Base-by-base conservation (phyloP, 2,888 invertebrate genomes). In the Hirtodrosophila duncani region DNA sequence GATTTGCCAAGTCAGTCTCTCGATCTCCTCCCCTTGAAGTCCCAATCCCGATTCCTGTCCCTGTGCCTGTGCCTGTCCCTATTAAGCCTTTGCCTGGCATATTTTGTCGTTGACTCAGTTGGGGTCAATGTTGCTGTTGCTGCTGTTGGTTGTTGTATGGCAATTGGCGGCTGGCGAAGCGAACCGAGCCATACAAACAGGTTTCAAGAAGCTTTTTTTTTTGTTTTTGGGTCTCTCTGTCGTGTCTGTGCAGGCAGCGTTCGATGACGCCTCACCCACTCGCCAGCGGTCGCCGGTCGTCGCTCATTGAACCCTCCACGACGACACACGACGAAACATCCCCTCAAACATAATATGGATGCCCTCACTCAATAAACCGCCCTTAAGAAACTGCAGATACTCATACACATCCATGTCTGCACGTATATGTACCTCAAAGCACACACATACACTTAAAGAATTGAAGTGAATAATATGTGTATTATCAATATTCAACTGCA, bases 31-130 rank as follows among this genome's bases (percentile, higher is more conserved):
- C n/a, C 20, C 8, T 31, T n/a, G 18, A 23, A 8, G 8, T 29
- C 26, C 20, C 24, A 10, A 7, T 18, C 34, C 23, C 13, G 44
- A 24, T 2, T 6, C 10, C 38, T 11, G 11, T 29, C 60, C 16
- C 43, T 14, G 21, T 11, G n/a, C n/a, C 36, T 29, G 27, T 45
- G 20, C 14, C 42, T 27, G 17, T 38, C 30, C 9, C 16, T 34
- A 37, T 41, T 39, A 26, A n/a, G n/a, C n/a, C n/a, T n/a, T n/a
- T n/a, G n/a, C n/a, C 30, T 63, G 63, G 69, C 70, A 75, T 75
- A 81, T 81, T 75, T 75, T 81, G 75, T 64, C 61, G 81, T 81
- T 75, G 75, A 75, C 67, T 75, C 75, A 75, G 70, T 66, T 79
- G 81, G 74, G 81, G 81, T 81, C 81, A 72, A 72, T 78, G 79